Conservation (phyloP, 2,797 vertebrate species). For the Denticeps clupeoides region DNA sequence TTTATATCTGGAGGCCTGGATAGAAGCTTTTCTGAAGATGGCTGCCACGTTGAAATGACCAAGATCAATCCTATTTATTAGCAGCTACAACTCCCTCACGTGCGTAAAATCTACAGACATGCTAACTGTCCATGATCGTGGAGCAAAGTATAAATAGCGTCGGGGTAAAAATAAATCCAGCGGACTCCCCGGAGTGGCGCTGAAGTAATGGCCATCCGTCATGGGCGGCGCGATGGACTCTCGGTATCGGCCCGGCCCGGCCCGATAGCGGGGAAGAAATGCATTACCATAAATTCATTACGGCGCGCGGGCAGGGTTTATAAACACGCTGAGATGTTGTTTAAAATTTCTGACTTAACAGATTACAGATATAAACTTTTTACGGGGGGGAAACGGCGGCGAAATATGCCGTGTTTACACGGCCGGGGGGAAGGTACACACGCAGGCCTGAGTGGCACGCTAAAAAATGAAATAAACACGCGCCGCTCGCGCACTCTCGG, state of each 20-base stretch:
- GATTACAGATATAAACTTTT: constrained; percentile 67
- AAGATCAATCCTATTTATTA: no score
- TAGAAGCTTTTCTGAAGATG: not conserved
- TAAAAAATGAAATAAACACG: constrained; percentile 64
- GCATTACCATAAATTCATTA: constrained; percentile 74
- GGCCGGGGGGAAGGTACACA: constrained; percentile 29
- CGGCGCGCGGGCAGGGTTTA: constrained; percentile 61
- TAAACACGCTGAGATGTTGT: constrained; percentile 66
- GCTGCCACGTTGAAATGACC: not conserved
- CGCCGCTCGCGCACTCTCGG: no score
- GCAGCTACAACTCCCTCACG: no score
- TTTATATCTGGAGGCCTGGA: not conserved
- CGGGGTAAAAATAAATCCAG: no score
- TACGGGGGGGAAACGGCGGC: constrained; percentile 52
- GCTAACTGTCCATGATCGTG: no score
- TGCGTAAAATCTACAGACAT: no score
- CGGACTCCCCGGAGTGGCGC: no score
- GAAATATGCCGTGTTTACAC: constrained; percentile 59
- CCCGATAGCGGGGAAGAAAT: constrained; percentile 47
- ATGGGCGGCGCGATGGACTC: no score
- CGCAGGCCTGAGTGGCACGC: constrained; percentile 51
- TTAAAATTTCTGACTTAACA: constrained; percentile 66
- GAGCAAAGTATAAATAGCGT: no score
- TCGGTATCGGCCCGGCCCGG: no score
- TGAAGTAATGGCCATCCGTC: constrained; percentile 29